Evolutionary conservation across 2,113 vertebrate species (phyloP).

Genomic region (Muntiacus muntjak): DNA sequence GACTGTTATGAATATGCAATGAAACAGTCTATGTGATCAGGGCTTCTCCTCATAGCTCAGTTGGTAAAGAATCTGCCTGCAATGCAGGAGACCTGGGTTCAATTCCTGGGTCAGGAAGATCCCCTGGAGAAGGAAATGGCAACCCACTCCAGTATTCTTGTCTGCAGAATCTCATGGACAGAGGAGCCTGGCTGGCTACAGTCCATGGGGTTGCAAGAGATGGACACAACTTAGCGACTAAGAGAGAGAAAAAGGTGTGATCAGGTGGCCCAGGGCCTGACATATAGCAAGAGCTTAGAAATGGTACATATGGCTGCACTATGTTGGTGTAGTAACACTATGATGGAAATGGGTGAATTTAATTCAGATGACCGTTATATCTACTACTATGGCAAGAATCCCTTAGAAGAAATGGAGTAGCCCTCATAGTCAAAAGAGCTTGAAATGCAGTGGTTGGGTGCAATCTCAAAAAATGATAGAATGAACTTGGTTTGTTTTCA

Average conservation of each 20-base stretch:
- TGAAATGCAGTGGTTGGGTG: background rate
- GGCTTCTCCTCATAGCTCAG: background rate
- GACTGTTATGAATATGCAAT: background rate
- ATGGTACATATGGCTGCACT: background rate
- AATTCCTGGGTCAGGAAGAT: background rate
- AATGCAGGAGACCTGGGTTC: background rate
- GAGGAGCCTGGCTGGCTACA: background rate
- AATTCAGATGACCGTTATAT: background rate
- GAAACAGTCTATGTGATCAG: background rate
- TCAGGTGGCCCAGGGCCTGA: background rate
- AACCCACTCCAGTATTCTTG: background rate
- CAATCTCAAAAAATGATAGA: background rate
- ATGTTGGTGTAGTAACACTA: background rate
- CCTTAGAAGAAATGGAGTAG: background rate
- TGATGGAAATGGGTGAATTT: background rate
- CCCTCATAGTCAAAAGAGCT: background rate
- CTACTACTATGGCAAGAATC: background rate
- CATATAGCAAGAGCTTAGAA: background rate
- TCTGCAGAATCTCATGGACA: background rate
- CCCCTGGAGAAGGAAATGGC: background rate
- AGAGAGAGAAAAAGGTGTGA: background rate
- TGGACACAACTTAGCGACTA: background rate
- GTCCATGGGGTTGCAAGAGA: background rate
- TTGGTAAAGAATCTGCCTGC: accelerated
- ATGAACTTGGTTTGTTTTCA: background rate